Conservation (phyloP, 2,797 vertebrate genomes). For the Clarias fuscus region DNA sequence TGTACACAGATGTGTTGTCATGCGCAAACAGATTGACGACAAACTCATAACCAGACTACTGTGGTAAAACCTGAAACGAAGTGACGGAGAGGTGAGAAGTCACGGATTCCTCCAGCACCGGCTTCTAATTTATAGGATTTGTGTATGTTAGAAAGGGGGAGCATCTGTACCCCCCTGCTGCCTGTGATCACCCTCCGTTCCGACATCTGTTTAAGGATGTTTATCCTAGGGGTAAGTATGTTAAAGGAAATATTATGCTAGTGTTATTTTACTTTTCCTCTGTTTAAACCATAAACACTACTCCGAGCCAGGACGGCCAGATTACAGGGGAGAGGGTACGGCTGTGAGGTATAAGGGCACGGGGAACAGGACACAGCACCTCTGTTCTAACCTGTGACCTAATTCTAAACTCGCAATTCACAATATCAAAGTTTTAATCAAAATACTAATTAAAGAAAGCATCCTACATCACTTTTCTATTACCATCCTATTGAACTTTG, state of each 20-base stretch:
- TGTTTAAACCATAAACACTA: slow-evolving; percentile 70
- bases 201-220: slow-evolving; percentile 78
- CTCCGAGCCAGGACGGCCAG: slow-evolving; percentile 32
- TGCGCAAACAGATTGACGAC: slow-evolving; percentile 9
- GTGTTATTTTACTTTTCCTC: slow-evolving; percentile 76
- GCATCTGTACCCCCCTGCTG: slow-evolving; percentile 46
- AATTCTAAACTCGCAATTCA: background rate
- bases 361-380: background rate
- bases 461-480: slow-evolving; percentile 31
- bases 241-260: slow-evolving; percentile 78
- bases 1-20: background rate
- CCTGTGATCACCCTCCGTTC: slow-evolving; percentile 58
- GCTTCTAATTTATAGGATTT: slow-evolving; percentile 65
- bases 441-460: slow-evolving; percentile 23
- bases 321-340: slow-evolving; percentile 40
- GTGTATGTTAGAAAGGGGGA: slow-evolving; percentile 56
- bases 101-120: slow-evolving; percentile 48
- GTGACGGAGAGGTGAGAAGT: slow-evolving; percentile 5
- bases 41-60: background rate
- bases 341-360: slow-evolving; percentile 18
- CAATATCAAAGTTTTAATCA: background rate
- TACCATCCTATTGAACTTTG: slow-evolving; percentile 25
- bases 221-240: slow-evolving; percentile 73
- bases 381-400: background rate
- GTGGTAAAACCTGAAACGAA: background rate